Conservation (phyloP, 2,888 invertebrate genomes). For the Hypselothyrea guttata region DNA sequence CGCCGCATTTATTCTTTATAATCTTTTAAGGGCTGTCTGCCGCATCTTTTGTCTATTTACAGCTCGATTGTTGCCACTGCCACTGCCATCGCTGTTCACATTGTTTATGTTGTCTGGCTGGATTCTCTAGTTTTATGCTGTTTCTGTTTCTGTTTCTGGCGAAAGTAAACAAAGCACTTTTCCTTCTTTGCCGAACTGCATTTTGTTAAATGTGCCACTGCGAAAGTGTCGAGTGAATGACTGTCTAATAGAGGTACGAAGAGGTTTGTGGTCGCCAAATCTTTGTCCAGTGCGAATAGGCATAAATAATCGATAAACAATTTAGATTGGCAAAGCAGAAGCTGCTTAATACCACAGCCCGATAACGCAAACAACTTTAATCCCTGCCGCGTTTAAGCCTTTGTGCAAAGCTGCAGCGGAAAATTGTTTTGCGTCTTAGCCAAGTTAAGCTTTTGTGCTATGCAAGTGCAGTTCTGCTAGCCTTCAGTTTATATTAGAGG, state of each 20-base stretch:
- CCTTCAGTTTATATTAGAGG: too few relatives aligned
- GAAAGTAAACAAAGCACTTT: constrained; percentile 61
- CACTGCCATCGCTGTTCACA: constrained; percentile 25
- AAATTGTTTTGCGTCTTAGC: too few relatives aligned
- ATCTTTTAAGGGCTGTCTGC: constrained; percentile 65
- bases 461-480: too few relatives aligned
- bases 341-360: neutral
- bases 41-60: constrained; percentile 65
- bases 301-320: constrained; percentile 23
- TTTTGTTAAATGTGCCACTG: constrained; percentile 42
- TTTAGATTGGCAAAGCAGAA: neutral
- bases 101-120: constrained; percentile 38
- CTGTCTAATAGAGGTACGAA: constrained; percentile 20
- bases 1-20: constrained; percentile 55
- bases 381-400: neutral
- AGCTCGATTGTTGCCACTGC: constrained; percentile 19
- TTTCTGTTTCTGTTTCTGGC: constrained; percentile 14
- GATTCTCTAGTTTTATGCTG: constrained; percentile 5
- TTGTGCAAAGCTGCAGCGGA: too few relatives aligned
- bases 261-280: neutral
- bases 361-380: constrained; percentile 4
- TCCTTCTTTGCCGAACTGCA: constrained; percentile 30
- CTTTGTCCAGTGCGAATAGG: neutral
- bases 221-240: constrained; percentile 25
- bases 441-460: too few relatives aligned